Base-by-base conservation (phyloP, 2,113 vertebrate species). In the Vidua chalybeata region DNA sequence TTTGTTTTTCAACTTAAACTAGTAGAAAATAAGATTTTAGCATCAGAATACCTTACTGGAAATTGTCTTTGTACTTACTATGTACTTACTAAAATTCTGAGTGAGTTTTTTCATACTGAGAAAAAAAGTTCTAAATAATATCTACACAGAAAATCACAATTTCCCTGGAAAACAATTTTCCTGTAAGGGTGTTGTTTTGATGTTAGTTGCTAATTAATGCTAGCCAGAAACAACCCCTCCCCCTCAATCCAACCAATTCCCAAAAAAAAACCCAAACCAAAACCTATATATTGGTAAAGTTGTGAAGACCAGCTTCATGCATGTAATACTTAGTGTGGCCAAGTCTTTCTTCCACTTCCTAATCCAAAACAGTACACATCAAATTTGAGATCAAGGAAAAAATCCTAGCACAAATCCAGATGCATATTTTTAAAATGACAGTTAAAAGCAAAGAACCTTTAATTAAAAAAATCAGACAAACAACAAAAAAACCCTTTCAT, bases 231-330 rank as follows among this genome's bases (percentile, higher is more conserved):
- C 7, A 11, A 46, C 2, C 7, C 9, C 7, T 18, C 10, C 14
- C 11, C 3, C 21, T 2, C 18, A 27, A 27, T 26, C 1, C 12
- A 11, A 52, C 5, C 4, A 74, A 16, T 26, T 26, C 6, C 1
- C 15, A 12, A 51, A 28, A 35, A 35, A 31, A 56, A 35, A 2
- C 8, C 7, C 8, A 12, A 48, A 90, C 18, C 8, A 8, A 41
- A 84, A 61, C 0, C 15, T 43, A 30, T 35, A 33, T 46, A 41
- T 7, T 58, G 11, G 6, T 59, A 72, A 55, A 81, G 67, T 8
- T 33, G 51, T 0, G 2, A 86, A 77, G 43, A 3, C 7, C 62
- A 72, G 69, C 26, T 81, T 87, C 16, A 64, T 31, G 23, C 5
- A 31, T 7, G 13, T 52, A 83, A 77, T 45, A 7, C 5, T 48